Base-by-base conservation (phyloP, 2,888 invertebrate species). In the Tetramorium bicarinatum region DNA sequence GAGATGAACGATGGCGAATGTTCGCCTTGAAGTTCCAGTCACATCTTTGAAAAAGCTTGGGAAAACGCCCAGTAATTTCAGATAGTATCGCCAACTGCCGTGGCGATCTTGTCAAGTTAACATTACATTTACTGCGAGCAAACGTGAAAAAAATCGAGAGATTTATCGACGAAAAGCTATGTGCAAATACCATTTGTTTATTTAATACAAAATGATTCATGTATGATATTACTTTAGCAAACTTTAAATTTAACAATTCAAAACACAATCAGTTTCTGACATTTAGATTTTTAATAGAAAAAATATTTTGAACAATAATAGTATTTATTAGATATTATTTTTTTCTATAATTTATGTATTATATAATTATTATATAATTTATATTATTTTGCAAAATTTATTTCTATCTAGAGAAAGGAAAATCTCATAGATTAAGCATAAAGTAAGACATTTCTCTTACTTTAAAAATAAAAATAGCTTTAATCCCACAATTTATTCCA, bases 31-130 rank as follows among this genome's bases (percentile, higher is more conserved):
- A 8, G 79, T 59, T 72, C 38, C 47, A 25, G 59, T 71, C 71
- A 61, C 72, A 47, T 38, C 25, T 80, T 80, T 18, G 49, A 59
- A 71, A 61, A 71, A 80, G 21, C 21, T 13, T 47, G 49, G 34
- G 6, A 80, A 80, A 80, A 80, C 47, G 25, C 9, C 13, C 18
- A 18, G 71, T 71, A 71, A 79, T 79, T 79, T 13, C 21, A 49
- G 47, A 21, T 38, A 34, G 47, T 71, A 72, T 72, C 47, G 59
- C 59, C 71, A 71, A 71, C 47, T 34, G 44, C 44, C 9, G 18
- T 18, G 54, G 18, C 21, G 38, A 44, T 15, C 29, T 25, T 61
- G 44, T 34, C 79, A 34, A 21, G 34, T 79, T 59, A 71, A 18
- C 54, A 56, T 77, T 44, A 67, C 41, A 15, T 29, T 77, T 18